phyloP scores from a whole-genome alignment of 2,888 invertebrate genomes.

The Protodeltote pygarga region DNA sequence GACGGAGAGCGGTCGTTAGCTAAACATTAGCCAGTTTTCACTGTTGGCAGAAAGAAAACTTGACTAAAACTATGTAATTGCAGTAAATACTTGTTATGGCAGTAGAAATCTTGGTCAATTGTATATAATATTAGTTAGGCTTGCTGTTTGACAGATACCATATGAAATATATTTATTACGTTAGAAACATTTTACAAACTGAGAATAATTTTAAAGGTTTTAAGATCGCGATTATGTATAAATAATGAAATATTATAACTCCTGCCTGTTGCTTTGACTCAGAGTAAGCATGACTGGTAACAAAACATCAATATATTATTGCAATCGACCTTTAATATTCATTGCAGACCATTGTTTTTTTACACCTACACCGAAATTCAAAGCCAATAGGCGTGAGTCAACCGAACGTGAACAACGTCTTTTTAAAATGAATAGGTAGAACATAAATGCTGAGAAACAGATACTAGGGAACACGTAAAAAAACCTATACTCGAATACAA shows the following conservation, averaged over 20 bases:
- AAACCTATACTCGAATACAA: too few species aligned
- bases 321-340: conserved; percentile 25
- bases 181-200: not conserved
- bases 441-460: conserved; percentile 8
- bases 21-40: conserved; percentile 38
- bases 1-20: conserved; percentile 22
- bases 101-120: conserved; percentile 36
- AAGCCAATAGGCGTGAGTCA: conserved; percentile 43
- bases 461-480: conserved; percentile 6
- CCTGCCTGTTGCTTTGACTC: not conserved
- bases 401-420: conserved; percentile 41
- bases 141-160: not conserved
- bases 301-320: conserved; percentile 16
- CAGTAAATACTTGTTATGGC: conserved; percentile 37
- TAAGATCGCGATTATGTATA: too few species aligned
- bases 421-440: conserved; percentile 35
- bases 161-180: not conserved
- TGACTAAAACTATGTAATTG: conserved; percentile 42
- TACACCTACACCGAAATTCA: conserved; percentile 38
- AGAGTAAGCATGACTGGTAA: conserved; percentile 12
- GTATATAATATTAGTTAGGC: conserved; percentile 8
- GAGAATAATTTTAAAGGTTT: too few species aligned
- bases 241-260: too few species aligned
- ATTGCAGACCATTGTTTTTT: conserved; percentile 25
- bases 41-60: conserved; percentile 41